Base-by-base conservation (phyloP, 2,113 vertebrate species). In the Sturnira hondurensis region DNA sequence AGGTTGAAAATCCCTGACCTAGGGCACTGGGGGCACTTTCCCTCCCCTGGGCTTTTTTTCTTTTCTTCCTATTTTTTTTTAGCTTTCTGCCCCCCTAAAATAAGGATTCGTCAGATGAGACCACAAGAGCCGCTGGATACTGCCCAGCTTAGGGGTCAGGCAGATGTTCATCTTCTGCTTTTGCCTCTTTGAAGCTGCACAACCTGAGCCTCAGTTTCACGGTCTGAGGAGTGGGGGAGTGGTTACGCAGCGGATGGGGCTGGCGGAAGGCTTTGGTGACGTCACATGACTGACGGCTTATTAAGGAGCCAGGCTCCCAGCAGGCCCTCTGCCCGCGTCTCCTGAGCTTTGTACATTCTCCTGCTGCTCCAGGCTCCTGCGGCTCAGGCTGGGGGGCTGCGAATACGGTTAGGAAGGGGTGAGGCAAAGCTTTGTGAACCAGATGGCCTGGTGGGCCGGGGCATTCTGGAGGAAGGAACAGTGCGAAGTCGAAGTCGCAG, bases 321-420 rank as follows among this genome's bases (percentile, higher is more conserved):
- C 6, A 2, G 74, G 12, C 61, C 24, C 33, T 58, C 5, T 1
- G 0, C 4, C 0, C 16, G 1, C 0, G 0, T n/a, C 41, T 76
- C 38, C 1, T 13, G 36, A 9, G n/a, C 26, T 54, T 22, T 17
- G 15, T 19, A 24, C 11, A 47, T 61, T 33, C 14, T 26, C 56
- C 36, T 74, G 4, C 36, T 81, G 20, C 22, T 50, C 41, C 36
- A 9, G 28, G 20, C 6, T 4, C 38, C 43, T 1, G 4, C 4
- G 14, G 36, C 68, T 50, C 58, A 36, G 7, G 28, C 54, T 14
- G 54, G 41, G 28, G 0, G 58, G 82, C 76, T 9, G 67, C 26
- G 11, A 26, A 0, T 17, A 41, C 56, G 36, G 19, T 36, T 28
- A 7, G 52, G 38, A 4, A 38, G 76, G 54, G 15, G 36, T 2